Conservation (phyloP, 2,113 vertebrate species). For the Serilophus lunatus region DNA sequence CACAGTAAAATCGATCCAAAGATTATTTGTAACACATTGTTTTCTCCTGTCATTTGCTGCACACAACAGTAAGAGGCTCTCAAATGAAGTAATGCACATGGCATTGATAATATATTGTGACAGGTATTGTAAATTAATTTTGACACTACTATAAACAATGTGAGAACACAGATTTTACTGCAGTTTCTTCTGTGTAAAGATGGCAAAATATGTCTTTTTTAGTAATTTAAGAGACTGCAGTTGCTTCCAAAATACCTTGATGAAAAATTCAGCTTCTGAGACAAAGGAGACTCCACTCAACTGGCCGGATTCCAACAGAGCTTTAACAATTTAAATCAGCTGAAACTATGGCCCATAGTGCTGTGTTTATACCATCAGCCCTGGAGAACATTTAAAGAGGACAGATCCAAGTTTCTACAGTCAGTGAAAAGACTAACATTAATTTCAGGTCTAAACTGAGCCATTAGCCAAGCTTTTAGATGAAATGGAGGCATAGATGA, state of each 20-base stretch:
- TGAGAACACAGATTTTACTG: background rate
- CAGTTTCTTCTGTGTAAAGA: conserved; percentile 35
- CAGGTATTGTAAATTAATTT: conserved; percentile 42
- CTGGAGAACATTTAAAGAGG: conserved; percentile 52
- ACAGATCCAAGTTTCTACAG: conserved; percentile 46
- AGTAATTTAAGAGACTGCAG: conserved; percentile 9
- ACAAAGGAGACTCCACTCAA: background rate
- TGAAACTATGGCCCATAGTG: conserved; percentile 2
- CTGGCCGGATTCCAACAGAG: conserved; percentile 24
- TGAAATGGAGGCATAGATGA: background rate
- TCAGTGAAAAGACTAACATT: conserved; percentile 39
- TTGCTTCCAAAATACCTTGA: conserved; percentile 29
- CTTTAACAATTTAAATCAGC: conserved; percentile 49
- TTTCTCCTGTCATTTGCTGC: background rate
- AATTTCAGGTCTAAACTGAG: conserved; percentile 6
- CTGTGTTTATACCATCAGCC: conserved; percentile 55
- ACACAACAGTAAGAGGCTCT: background rate
- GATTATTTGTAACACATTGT: background rate
- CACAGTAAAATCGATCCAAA: background rate
- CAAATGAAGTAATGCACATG: conserved; percentile 5
- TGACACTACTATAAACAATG: background rate
- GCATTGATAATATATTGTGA: conserved; percentile 14
- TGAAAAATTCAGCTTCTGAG: conserved; percentile 40
- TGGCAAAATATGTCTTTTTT: conserved; percentile 26
- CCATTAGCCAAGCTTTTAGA: background rate